Percentiles rank a stretch among this genome's conserved stretches.
Conservation (phyloP, 2,113 vertebrate species). For the Oryzias javanicus region DNA sequence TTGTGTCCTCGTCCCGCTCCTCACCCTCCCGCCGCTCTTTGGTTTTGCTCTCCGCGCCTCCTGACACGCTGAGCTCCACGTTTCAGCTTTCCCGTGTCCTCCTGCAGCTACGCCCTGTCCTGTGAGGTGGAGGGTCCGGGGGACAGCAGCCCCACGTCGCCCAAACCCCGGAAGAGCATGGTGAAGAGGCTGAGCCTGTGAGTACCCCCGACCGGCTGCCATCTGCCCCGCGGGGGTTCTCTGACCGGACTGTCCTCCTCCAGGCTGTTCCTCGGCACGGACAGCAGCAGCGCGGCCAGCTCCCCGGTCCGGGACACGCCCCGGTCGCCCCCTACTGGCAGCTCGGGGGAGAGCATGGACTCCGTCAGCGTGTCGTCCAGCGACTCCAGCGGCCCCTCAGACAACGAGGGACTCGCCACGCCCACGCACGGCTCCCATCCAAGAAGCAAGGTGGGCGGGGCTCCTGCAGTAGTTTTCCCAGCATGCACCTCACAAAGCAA, state of each 20-base stretch:
- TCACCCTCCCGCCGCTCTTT: slow-evolving; percentile 2
- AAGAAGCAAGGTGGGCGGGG: slow-evolving; percentile 82
- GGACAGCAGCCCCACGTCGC: slow-evolving; percentile 81
- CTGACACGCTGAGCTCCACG: slow-evolving; percentile 3
- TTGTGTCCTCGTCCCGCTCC: slow-evolving; percentile 23
- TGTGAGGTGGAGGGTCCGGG: slow-evolving; percentile 85
- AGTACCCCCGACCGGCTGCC: slow-evolving; percentile 62
- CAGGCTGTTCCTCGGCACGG: slow-evolving; percentile 86
- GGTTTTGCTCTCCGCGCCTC: not conserved
- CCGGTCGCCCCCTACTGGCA: slow-evolving; percentile 81
- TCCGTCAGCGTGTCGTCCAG: slow-evolving; percentile 90
- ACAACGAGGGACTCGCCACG: slow-evolving; percentile 77
- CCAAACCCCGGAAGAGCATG: slow-evolving; percentile 90
- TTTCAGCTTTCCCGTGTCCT: slow-evolving; percentile 5
- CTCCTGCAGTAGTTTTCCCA: not conserved
- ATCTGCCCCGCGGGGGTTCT: too few species aligned
- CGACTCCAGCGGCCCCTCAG: slow-evolving; percentile 85
- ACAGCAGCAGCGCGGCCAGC: slow-evolving; percentile 69
- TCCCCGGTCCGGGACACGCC: slow-evolving; percentile 84
- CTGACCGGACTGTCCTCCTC: not conserved
- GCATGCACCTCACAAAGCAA: too few species aligned
- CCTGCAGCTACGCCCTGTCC: slow-evolving; percentile 83
- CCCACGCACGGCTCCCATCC: slow-evolving; percentile 72
- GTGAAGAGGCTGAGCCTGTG: slow-evolving; percentile 95
- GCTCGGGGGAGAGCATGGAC: slow-evolving; percentile 91